Evolutionary conservation across 2,113 vertebrate genomes (phyloP), one percentile per base, ranked within the genome.

Genomic region (Dunckerocampus dactyliophorus): DNA sequence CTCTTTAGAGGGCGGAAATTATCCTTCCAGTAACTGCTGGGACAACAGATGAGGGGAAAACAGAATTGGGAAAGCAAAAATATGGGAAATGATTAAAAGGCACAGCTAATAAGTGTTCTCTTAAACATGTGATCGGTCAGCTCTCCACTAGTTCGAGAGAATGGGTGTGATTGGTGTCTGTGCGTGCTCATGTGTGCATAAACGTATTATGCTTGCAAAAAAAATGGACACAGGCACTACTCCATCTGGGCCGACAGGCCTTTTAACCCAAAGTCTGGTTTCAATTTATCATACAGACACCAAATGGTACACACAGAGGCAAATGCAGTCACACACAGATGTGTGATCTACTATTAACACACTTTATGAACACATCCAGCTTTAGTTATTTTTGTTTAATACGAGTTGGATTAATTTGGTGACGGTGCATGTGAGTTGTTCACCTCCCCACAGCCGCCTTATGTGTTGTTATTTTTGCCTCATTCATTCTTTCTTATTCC

Each of bases 11-110:
- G 75, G 71, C 72, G 72, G 65, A 80, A 79, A 83, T 79, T 69
- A 72, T 76, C 62, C 79, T 87, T 87, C 81, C 85, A 87, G 81
- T 85, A 86, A 85, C 65, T 85, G 51, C 79, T 71, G 78, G 68
- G 69, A 72, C 71, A 67, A 67, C 72, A 65, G 45, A 71, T 80
- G 79, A 77, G 50, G 77, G 50, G 54, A 74, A 80, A 43, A 59
- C 17, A n/a, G 31, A 45, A 67, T 71, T 43, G 20, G 19, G 39
- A 46, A 47, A 16, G 57, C 15, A 47, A 59, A 16, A 47, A 59
- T 8, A 24, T 21, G 57, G 20, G 20, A 59, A 21, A 46, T 42
- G 15, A 8, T 22, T 16, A 8, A 45, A 24, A 45, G 42, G 13
- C 21, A 10, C 39, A 24, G 39, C 7, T 7, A 34, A 34, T 34